Evolutionary conservation across 2,113 vertebrate species (phyloP).

Genomic region (Azemiops feae): DNA sequence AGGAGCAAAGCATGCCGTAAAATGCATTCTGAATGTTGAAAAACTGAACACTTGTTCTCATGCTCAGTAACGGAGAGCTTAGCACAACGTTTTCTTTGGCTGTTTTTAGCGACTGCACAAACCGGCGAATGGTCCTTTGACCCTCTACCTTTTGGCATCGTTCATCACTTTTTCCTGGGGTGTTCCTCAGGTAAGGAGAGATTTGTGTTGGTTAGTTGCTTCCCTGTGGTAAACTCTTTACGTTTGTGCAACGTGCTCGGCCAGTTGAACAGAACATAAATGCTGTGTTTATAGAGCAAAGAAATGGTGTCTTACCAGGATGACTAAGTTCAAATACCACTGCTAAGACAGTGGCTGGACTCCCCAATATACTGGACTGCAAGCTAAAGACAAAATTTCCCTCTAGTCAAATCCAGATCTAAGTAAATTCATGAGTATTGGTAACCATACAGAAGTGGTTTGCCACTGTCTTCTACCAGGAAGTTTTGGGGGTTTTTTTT

Average conservation of each 20-base stretch:
- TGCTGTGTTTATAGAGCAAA: neutral
- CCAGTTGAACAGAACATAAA: neutral
- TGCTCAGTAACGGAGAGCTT: neutral
- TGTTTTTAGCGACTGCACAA: conserved; percentile 70
- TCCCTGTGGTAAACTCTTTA: neutral
- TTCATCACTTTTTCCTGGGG: conserved; percentile 71
- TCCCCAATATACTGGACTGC: neutral
- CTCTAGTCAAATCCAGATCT: neutral
- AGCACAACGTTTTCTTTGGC: neutral
- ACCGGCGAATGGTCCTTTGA: conserved; percentile 61
- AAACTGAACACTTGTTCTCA: neutral
- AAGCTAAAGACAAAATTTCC: neutral
- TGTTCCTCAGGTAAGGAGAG: conserved; percentile 78
- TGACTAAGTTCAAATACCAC: neutral
- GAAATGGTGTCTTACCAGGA: neutral
- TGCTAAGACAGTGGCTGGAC: neutral
- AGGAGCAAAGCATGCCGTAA: neutral
- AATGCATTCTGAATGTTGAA: neutral
- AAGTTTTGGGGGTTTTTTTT: neutral
- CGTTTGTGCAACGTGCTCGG: neutral
- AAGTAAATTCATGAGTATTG: neutral
- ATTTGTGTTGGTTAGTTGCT: neutral
- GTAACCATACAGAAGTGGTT: neutral
- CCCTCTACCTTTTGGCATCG: conserved; percentile 72
- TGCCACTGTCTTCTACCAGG: neutral